Conservation (phyloP, 1,140 invertebrate species). For the Teleopsis dalmanni region DNA sequence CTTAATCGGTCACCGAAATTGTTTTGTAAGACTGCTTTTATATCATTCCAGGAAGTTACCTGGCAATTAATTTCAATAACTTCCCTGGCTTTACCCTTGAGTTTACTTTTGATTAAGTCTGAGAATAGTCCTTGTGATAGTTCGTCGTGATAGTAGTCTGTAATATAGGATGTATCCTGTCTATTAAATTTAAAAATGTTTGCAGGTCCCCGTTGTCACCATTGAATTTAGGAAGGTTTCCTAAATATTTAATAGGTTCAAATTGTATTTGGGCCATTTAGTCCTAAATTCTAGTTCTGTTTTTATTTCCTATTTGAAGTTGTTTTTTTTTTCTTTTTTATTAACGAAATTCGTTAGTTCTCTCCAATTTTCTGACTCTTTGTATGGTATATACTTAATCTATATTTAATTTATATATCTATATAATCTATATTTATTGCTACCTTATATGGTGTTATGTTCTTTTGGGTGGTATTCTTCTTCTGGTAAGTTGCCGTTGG, state of each 20-base stretch:
- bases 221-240: conserved; percentile 1
- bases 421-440: too few species aligned
- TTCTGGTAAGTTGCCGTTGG: too few species aligned
- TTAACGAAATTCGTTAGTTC: too few species aligned
- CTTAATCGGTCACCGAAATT: conserved; percentile 3
- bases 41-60: not conserved
- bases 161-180: conserved; percentile 1
- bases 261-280: too few species aligned
- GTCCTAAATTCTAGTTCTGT: too few species aligned
- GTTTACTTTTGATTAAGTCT: conserved; percentile 5
- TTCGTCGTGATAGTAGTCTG: conserved; percentile 3
- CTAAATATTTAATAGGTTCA: conserved; percentile 9
- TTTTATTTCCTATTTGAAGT: too few species aligned
- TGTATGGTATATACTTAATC: too few species aligned
- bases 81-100: conserved; percentile 7
- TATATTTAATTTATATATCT: too few species aligned
- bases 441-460: too few species aligned
- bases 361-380: too few species aligned
- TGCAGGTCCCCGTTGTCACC: conserved; percentile 2
- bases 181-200: not conserved
- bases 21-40: conserved; percentile 2
- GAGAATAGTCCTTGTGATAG: not conserved
- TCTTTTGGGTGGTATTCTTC: too few species aligned
- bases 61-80: conserved; percentile 8
- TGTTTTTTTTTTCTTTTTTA: too few species aligned